Evolutionary conservation across 2,888 invertebrate genomes (phyloP), one percentile per base, ranked within the genome.

Genomic region (Leptopilina drosophilae): DNA sequence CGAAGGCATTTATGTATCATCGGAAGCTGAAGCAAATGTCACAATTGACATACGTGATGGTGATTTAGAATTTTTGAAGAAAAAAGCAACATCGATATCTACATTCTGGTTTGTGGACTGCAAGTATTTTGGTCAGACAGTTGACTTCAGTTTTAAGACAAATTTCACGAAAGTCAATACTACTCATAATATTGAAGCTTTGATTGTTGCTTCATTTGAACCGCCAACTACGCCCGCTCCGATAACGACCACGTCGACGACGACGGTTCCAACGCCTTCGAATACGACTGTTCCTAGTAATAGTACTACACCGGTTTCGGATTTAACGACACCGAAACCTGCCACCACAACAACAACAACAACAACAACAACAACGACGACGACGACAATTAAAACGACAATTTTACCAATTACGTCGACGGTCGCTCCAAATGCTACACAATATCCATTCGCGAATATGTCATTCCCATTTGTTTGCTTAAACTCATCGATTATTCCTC

Each of bases 51-150:
- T 97, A 14, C 93, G 93, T 3, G 90, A 93, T 40, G 93, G 94
- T 20, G 97, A 97, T 90, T 87, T 92, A 56, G 91, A 93, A 76
- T 96, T 93, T 89, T 89, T 97, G 33, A 88, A 88, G 20, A 90
- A 89, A 42, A 92, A 93, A 78, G 93, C 94, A 3, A 94, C 94
- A 5, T 92, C 90, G 9, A 92, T 96, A 14, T 90, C 93, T 42
- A 95, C 95, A 0, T 96, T 94, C 90, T 97, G 97, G 97, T 97
- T 96, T 87, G 93, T 96, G 81, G 96, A 97, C 90, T 97, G 97
- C 88, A 92, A 93, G 77, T 95, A 95, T 87, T 93, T 95, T 77
- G 96, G 95, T 59, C 92, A 94, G 82, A 94, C 95, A 0, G 92
- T 93, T 77, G 94, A 95, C 87, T 94, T 94, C 65, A 92, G 93